Conservation (phyloP, 2,797 vertebrate species). For the Petrocephalus schoutedeni region DNA sequence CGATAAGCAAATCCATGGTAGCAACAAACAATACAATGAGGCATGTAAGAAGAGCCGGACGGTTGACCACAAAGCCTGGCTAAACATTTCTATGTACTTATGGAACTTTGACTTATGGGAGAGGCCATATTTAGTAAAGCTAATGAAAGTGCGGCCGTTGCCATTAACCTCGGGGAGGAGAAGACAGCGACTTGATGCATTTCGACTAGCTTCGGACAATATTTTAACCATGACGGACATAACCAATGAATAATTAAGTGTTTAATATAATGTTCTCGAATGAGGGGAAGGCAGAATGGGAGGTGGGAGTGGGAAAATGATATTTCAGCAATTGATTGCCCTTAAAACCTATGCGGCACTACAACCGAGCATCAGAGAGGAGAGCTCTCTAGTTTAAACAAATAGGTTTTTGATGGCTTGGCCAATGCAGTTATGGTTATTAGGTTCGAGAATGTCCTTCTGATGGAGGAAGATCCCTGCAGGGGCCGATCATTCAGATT, state of each 20-base stretch:
- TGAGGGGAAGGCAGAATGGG: conserved; percentile 33
- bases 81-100: conserved; percentile 44
- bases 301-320: conserved; percentile 61
- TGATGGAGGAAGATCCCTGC: conserved; percentile 74
- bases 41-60: background rate
- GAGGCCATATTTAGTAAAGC: conserved; percentile 63
- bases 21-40: conserved; percentile 25
- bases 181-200: conserved; percentile 70
- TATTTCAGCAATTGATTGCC: conserved; percentile 82
- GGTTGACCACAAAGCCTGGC: conserved; percentile 40
- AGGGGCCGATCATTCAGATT: conserved; percentile 88
- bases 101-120: conserved; percentile 68
- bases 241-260: conserved; percentile 97
- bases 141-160: conserved; percentile 70
- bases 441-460: conserved; percentile 72
- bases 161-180: conserved; percentile 83
- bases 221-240: conserved; percentile 84
- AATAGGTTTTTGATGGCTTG: conserved; percentile 48
- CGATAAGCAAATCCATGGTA: background rate
- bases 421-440: conserved; percentile 70
- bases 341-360: conserved; percentile 71
- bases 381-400: conserved; percentile 35
- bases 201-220: conserved; percentile 77
- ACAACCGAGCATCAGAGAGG: conserved; percentile 63
- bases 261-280: conserved; percentile 84